Evolutionary conservation across 2,113 vertebrate genomes (phyloP).

Genomic region (Tor tambroides): DNA sequence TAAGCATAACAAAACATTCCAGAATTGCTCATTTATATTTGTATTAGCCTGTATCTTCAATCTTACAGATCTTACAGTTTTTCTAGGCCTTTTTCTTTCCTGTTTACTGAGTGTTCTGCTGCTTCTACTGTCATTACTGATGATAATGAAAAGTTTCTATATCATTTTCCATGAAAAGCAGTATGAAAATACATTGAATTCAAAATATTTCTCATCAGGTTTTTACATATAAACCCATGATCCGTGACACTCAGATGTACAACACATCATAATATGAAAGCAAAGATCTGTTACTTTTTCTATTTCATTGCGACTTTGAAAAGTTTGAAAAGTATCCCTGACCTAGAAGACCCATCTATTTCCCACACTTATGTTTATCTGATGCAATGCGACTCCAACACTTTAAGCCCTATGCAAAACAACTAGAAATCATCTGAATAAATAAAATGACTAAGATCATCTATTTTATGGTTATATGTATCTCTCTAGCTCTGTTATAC

Average conservation of each 20-base stretch:
- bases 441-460: neutral
- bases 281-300: too few relatives aligned
- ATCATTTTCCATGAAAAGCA: too few relatives aligned
- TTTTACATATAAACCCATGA: neutral
- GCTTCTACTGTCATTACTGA: too few relatives aligned
- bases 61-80: neutral
- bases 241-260: too few relatives aligned
- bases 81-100: neutral
- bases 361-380: neutral
- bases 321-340: too few relatives aligned
- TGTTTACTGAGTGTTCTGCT: neutral
- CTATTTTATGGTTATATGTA: neutral
- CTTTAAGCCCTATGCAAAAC: neutral
- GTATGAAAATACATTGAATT: neutral
- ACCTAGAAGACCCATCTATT: neutral
- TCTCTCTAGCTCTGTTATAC: conserved; percentile 25
- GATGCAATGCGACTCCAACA: neutral
- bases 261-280: too few relatives aligned
- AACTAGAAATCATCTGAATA: neutral
- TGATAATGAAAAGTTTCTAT: too few relatives aligned
- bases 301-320: neutral
- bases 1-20: neutral
- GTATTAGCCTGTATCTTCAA: neutral
- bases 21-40: neutral
- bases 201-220: neutral